Conservation (phyloP, 2,113 vertebrate species). For the Isichthys henryi region DNA sequence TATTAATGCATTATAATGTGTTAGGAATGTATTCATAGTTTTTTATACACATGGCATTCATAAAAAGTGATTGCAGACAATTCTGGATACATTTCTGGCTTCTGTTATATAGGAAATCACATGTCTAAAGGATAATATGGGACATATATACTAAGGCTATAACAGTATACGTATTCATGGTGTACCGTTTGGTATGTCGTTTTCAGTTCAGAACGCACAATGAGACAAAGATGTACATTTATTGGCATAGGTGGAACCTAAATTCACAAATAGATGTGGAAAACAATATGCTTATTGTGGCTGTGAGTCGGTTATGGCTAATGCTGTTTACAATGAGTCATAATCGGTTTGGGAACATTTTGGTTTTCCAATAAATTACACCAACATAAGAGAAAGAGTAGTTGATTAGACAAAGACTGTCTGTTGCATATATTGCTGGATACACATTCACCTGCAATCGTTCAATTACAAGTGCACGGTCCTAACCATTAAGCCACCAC, state of each 20-base stretch:
- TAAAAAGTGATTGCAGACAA: not conserved
- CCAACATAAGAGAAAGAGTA: not conserved
- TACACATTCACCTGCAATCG: not conserved
- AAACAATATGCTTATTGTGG: not conserved
- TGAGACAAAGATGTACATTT: not conserved
- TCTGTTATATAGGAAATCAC: not conserved
- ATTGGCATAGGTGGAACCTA: not conserved
- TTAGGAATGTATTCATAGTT: not conserved
- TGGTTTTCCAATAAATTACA: not conserved
- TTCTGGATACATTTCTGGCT: not conserved
- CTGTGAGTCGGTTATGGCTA: not conserved
- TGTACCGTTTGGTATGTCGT: not conserved
- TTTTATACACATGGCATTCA: not conserved
- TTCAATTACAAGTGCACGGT: too few relatives aligned
- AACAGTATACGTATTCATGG: not conserved
- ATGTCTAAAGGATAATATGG: not conserved
- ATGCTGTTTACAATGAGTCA: not conserved
- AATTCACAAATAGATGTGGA: not conserved
- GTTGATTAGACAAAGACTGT: not conserved
- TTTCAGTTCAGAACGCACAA: not conserved
- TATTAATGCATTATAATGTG: not conserved
- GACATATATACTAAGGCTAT: not conserved
- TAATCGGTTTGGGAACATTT: not conserved
- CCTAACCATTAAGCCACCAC: too few relatives aligned
- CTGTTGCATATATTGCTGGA: not conserved